Evolutionary conservation across 2,113 vertebrate species (phyloP).

Genomic region (Eidolon helvum): DNA sequence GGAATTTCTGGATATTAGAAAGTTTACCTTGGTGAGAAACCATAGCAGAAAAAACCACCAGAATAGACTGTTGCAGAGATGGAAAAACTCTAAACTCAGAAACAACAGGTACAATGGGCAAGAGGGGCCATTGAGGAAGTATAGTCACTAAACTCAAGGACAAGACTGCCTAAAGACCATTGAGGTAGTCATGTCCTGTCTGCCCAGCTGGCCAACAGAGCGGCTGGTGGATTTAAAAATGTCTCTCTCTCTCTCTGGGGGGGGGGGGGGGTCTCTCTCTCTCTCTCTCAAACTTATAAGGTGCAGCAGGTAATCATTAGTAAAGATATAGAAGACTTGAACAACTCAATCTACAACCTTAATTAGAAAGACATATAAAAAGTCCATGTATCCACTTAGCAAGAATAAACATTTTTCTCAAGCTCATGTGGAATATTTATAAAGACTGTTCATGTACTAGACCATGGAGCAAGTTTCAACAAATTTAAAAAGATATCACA

Average conservation of each 20-base stretch:
- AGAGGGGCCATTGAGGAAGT: not conserved
- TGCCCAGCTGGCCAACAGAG: not conserved
- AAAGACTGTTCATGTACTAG: not conserved
- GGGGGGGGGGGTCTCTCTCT: too few species aligned
- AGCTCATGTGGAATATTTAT: not conserved
- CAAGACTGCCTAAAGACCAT: not conserved
- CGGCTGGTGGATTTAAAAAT: not conserved
- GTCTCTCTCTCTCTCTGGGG: not conserved
- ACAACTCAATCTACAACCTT: not conserved
- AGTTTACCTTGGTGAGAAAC: constrained; percentile 32
- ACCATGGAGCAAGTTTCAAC: not conserved
- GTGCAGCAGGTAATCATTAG: not conserved
- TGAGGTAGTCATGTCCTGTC: not conserved
- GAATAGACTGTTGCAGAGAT: not conserved
- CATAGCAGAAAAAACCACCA: not conserved
- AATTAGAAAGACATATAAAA: not conserved
- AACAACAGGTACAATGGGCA: not conserved
- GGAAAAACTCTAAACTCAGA: constrained; percentile 15
- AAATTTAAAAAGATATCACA: not conserved
- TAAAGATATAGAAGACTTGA: not conserved
- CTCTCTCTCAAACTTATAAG: not conserved
- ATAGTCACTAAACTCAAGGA: not conserved
- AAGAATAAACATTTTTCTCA: not conserved
- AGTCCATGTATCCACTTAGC: not conserved
- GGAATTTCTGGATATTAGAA: constrained; percentile 35